Evolutionary conservation across 2,797 vertebrate species (phyloP), one percentile per base, ranked within the genome.

Genomic region (Neostethus bicornis): DNA sequence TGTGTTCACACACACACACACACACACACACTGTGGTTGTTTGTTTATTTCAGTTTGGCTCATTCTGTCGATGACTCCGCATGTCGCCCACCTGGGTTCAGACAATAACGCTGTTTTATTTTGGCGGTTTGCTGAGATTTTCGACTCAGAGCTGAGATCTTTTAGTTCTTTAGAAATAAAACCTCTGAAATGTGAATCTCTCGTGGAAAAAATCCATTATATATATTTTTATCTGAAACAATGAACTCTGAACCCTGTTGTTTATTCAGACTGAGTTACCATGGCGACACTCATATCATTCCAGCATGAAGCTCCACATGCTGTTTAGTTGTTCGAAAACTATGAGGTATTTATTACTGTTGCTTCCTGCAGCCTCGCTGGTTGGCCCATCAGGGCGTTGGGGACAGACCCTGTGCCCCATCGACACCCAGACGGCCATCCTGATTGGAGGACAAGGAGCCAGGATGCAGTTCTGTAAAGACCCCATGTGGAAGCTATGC

Each of bases 401-500:
- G 92, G 92, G 90, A 61, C 91, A 89, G 66, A 89, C 86, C 4
- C 65, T 92, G 11, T 93, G 91, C 66, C 87, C 88, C 45, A 87
- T 92, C 21, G 90, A 93, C 32, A 57, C 86, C 49, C 89, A 92
- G 73, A 93, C 92, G 3, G 91, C 87, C 9, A 91, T 93, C 70
- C 83, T 92, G 46, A 91, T 92, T 17, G 91, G 92, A 72, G 91
- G 92, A 4, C 91, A 93, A 80, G 91, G 91, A 41, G 76, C 88
- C 58, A 83, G 78, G 73, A 91, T 89, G 90, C 92, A 92, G 56
- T 93, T 93, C 84, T 93, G 92, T 78, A 94, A 93, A 73, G 93
- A 94, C 28, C 91, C 93, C n/a, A 92, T 94, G 85, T 94, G 93
- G 93, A 94, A 93, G 77, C 87, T 94, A 32, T 91, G 92, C 76